Percentiles rank a stretch among this genome's conserved stretches.
phyloP scores from a whole-genome alignment of 2,113 vertebrate species.

The Riparia riparia region DNA sequence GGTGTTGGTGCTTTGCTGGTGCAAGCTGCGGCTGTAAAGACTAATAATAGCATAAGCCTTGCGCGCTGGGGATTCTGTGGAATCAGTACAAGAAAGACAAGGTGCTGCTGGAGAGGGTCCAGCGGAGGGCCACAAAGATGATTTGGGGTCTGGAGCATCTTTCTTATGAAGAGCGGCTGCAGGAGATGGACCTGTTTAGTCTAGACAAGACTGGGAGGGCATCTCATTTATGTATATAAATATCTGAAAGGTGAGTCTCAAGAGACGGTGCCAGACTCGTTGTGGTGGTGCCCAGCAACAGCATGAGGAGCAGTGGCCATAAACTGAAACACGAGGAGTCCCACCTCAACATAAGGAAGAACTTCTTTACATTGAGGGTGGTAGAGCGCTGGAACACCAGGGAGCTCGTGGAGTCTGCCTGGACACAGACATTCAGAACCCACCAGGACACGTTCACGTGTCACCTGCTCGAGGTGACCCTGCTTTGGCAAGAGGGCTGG shows the following conservation, averaged over 20 bases:
- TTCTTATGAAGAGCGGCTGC: not conserved
- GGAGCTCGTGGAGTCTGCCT: rapidly evolving
- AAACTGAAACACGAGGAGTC: not conserved
- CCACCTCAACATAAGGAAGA: not conserved
- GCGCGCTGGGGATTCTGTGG: not conserved
- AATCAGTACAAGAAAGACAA: not conserved
- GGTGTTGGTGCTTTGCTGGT: slow-evolving; percentile 18
- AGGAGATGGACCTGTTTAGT: not conserved
- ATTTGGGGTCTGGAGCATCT: not conserved
- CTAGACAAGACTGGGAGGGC: not conserved
- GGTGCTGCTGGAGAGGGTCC: not conserved
- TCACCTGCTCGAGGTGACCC: not conserved
- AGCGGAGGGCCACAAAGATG: not conserved
- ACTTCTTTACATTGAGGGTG: rapidly evolving
- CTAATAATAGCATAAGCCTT: not conserved
- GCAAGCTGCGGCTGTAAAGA: not conserved
- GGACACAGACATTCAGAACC: not conserved
- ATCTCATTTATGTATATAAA: not conserved
- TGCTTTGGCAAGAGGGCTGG: not conserved
- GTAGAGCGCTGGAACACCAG: not conserved
- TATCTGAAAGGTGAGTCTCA: not conserved
- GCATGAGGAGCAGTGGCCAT: rapidly evolving
- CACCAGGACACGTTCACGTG: rapidly evolving
- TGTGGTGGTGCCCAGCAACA: rapidly evolving
- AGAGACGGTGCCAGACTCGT: not conserved